phyloP scores from a whole-genome alignment of 2,797 vertebrate species.

The Xenopus petersii region DNA sequence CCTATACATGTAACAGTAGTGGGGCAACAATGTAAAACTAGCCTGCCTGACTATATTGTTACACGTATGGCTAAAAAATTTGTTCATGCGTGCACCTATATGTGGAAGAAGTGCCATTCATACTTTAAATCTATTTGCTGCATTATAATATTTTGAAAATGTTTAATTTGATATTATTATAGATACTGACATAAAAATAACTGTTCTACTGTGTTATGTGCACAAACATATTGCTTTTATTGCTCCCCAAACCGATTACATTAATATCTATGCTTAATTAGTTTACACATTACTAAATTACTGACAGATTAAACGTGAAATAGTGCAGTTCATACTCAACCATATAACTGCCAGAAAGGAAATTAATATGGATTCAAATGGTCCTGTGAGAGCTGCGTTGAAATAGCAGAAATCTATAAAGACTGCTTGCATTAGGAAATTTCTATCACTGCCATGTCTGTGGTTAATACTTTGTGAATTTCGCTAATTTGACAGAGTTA shows the following conservation, averaged over 20 bases:
- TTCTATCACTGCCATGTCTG: conserved; percentile 80
- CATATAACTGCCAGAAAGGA: conserved; percentile 97
- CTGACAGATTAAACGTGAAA: conserved; percentile 99
- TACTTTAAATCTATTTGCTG: too few relatives aligned
- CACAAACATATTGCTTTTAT: conserved; percentile 97
- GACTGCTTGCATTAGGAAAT: conserved; percentile 85
- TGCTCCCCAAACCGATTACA: conserved; percentile 91
- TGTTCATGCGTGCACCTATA: too few relatives aligned
- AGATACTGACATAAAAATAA: conserved; percentile 79
- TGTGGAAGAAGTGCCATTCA: too few relatives aligned
- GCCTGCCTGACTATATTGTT: too few relatives aligned
- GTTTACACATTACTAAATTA: conserved; percentile 99
- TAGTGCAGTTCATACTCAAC: conserved; percentile 91
- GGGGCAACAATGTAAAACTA: too few relatives aligned
- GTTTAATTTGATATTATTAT: conserved; percentile 75
- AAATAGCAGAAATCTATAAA: conserved; percentile 89
- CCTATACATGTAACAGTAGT: too few relatives aligned
- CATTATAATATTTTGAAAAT: neutral
- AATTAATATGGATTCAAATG: conserved; percentile 99
- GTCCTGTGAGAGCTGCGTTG: conserved; percentile 82
- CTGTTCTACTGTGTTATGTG: conserved; percentile 80
- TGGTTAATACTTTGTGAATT: conserved; percentile 75
- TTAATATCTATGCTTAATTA: conserved; percentile 99
- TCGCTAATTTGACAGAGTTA: conserved; percentile 79
- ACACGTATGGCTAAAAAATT: too few relatives aligned